These are phyloP conservation scores for Eutolmus rufibarbis DNA, from an alignment of 2,888 invertebrate species.

Conservation along the genomic window DNA sequence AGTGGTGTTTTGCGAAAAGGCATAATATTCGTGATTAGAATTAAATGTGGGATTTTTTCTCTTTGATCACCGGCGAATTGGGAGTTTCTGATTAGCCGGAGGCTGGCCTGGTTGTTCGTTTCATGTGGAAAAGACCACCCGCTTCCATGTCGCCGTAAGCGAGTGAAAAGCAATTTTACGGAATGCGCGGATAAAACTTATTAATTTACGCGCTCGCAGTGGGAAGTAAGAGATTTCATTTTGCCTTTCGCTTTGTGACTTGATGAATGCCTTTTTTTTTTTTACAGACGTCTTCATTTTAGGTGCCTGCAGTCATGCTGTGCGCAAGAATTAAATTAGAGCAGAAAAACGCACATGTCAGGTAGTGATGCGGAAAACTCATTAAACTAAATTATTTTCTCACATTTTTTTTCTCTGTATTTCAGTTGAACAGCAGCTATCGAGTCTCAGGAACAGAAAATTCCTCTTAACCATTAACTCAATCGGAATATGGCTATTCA, in stretches of 20 bases:
- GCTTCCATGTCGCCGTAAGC: not conserved
- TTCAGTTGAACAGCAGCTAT: not conserved
- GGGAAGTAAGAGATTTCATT: not conserved
- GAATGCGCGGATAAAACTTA: not conserved
- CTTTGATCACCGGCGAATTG: not conserved
- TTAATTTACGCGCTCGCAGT: slow-evolving; percentile 2
- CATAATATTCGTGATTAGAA: slow-evolving; percentile 18
- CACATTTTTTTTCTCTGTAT: not conserved
- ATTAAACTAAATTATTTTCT: not conserved
- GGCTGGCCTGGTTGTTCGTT: not conserved
- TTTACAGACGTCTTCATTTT: not conserved
- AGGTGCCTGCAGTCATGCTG: not conserved
- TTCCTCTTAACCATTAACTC: not conserved
- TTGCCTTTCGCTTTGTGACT: not conserved
- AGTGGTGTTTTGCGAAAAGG: not conserved
- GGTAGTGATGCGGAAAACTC: not conserved
- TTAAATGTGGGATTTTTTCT: not conserved
- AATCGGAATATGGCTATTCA: no score
- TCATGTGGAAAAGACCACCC: not conserved
- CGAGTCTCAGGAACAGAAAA: not conserved
- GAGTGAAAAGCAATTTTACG: slow-evolving; percentile 8
- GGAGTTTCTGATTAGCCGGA: not conserved
- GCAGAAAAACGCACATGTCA: not conserved
- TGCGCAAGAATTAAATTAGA: not conserved
- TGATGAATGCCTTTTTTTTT: not conserved